Evolutionary conservation across 2,113 vertebrate species (phyloP).

Genomic region (Paracanthobrama guichenoti): DNA sequence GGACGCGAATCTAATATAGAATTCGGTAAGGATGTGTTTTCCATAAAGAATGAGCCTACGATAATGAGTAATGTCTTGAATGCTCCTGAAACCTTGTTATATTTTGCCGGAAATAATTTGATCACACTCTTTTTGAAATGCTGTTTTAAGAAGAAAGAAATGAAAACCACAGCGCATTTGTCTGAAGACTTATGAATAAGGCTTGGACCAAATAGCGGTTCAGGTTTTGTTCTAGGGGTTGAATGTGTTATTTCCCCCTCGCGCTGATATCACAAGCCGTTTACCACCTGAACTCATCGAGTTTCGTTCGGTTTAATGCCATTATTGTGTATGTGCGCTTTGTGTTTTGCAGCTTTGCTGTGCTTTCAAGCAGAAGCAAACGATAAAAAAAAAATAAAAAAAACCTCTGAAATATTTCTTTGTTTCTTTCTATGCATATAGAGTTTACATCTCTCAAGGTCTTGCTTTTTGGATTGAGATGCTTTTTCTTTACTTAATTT

Average conservation of each 20-base stretch:
- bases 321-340: neutral
- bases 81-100: neutral
- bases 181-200: neutral
- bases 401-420: neutral
- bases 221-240: neutral
- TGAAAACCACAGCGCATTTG: neutral
- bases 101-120: neutral
- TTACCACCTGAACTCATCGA: neutral
- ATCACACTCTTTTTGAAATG: neutral
- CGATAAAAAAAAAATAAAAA: neutral
- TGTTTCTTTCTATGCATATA: neutral
- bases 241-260: neutral
- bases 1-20: neutral
- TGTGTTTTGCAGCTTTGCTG: slow-evolving; percentile 3
- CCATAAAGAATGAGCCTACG: neutral
- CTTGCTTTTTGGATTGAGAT: neutral
- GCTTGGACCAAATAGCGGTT: neutral
- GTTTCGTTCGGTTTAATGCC: neutral
- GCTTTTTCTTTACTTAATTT: neutral
- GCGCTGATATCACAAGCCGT: neutral
- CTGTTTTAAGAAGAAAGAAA: neutral
- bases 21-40: slow-evolving; percentile 32
- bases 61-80: neutral
- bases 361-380: neutral
- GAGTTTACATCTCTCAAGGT: neutral